Evolutionary conservation across 2,797 vertebrate genomes (phyloP), one percentile per base, ranked within the genome.

Genomic region (Myioborus miniatus): DNA sequence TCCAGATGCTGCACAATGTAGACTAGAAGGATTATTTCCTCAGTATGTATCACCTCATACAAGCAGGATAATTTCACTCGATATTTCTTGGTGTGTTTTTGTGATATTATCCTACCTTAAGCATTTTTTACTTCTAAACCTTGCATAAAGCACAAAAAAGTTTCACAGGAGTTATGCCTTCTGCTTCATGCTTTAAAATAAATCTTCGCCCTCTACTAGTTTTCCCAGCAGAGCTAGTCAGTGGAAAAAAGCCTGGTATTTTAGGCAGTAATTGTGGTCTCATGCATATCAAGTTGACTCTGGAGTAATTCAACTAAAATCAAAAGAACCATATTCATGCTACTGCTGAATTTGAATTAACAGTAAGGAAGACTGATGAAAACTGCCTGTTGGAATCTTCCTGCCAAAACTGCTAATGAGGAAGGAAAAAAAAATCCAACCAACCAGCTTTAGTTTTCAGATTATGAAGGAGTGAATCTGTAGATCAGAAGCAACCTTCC

Each of bases 291-390:
- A 60, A 70, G 37, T 67, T 79, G 47, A 89, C 78, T 76, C 39
- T 82, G 37, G 56, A 86, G 52, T 89, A 90, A 90, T 78, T 71
- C 47, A 88, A 44, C 32, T 59, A 69, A 94, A 96, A 91, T 69
- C 52, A 56, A 82, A 91, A 69, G 90, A 87, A 72, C 41, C 23
- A 26, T 46, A 82, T 41, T 88, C 0, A 1, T 82, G 63, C 39
- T 76, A 47, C 52, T 62, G 47, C 49, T 70, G 74, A 62, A 91
- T 76, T 44, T 90, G 63, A 91, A 90, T 63, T 62, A 72, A 72
- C 15, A 43, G 59, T 76, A 70, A 72, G 30, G 55, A 86, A 19
- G 36, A 71, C 43, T 76, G 76, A 63, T 79, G 71, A 59, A 87
- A 94, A 76, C 36, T 84, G 41, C 47, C 44, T 53, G 36, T 70